Evolutionary conservation across 2,888 invertebrate genomes (phyloP).

Genomic region (Calliphora vomitoria): DNA sequence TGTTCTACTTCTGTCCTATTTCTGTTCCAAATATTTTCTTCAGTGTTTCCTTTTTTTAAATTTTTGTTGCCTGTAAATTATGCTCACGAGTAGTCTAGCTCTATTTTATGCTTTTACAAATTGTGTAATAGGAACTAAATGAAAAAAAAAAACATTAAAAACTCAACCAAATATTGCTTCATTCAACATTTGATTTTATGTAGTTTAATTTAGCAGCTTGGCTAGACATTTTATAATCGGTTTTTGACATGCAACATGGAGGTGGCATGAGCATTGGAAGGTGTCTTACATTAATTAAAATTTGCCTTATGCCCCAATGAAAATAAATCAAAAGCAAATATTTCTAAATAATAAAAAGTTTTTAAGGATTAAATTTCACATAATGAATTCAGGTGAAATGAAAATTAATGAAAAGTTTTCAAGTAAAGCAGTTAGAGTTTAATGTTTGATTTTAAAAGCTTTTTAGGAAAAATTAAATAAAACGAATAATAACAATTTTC

Average conservation of each 20-base stretch:
- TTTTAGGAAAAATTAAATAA: neutral
- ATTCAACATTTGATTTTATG: conserved; percentile 27
- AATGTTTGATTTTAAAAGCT: conserved; percentile 6
- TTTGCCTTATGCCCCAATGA: neutral
- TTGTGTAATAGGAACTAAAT: neutral
- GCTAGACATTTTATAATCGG: conserved; percentile 68
- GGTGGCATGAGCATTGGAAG: conserved; percentile 7
- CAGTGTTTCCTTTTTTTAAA: neutral
- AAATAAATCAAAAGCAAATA: conserved; percentile 15
- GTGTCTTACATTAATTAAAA: conserved; percentile 45
- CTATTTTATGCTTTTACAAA: neutral
- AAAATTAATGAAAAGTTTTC: neutral
- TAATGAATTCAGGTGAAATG: neutral
- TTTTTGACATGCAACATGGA: conserved; percentile 56
- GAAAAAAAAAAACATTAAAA: neutral
- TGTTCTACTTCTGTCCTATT: neutral
- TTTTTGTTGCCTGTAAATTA: neutral
- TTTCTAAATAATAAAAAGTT: neutral
- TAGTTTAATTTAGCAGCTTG: conserved; percentile 42
- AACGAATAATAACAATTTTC: too few relatives aligned
- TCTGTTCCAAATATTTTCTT: neutral
- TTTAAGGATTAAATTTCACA: neutral
- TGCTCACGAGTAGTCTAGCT: neutral
- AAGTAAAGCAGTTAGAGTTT: too few relatives aligned
- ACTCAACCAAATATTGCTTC: neutral